Percentiles rank a stretch among this genome's conserved stretches.
These are phyloP conservation scores for Scaptomyza graminum DNA, from an alignment of 1,140 invertebrate genomes.

Conservation along the genomic window DNA sequence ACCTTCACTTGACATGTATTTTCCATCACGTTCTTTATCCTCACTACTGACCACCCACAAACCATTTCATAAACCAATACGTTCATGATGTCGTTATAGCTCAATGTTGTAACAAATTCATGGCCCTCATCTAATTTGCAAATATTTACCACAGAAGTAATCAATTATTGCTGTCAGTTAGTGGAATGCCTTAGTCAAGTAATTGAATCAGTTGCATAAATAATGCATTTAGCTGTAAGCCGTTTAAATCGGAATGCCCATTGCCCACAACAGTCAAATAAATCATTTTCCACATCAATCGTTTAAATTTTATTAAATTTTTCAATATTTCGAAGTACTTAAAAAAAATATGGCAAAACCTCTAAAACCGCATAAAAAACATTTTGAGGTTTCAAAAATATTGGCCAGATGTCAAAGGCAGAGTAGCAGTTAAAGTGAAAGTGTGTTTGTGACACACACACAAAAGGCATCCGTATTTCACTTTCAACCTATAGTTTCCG, in stretches of 20 bases:
- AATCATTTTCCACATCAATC: slow-evolving; percentile 36
- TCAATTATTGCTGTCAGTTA: slow-evolving; percentile 3
- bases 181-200: neutral
- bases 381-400: slow-evolving; percentile 26
- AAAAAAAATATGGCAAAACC: slow-evolving; percentile 9
- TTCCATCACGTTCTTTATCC: too few relatives aligned
- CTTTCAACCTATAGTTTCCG: slow-evolving; percentile 16
- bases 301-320: slow-evolving; percentile 5
- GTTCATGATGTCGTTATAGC: neutral
- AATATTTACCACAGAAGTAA: neutral
- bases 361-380: slow-evolving; percentile 10
- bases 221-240: slow-evolving; percentile 21
- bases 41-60: too few relatives aligned
- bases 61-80: too few relatives aligned
- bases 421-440: neutral
- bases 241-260: neutral
- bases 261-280: slow-evolving; percentile 6
- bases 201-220: slow-evolving; percentile 19
- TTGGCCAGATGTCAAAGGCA: slow-evolving; percentile 1
- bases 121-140: neutral
- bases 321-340: slow-evolving; percentile 10
- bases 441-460: slow-evolving; percentile 11
- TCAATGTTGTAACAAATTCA: neutral
- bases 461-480: slow-evolving; percentile 23
- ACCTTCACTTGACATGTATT: too few relatives aligned